A percentile compares a stretch with the other conserved stretches of the same genome.
phyloP scores from a whole-genome alignment of 2,797 vertebrate genomes.

The Dicrostonyx torquatus region DNA sequence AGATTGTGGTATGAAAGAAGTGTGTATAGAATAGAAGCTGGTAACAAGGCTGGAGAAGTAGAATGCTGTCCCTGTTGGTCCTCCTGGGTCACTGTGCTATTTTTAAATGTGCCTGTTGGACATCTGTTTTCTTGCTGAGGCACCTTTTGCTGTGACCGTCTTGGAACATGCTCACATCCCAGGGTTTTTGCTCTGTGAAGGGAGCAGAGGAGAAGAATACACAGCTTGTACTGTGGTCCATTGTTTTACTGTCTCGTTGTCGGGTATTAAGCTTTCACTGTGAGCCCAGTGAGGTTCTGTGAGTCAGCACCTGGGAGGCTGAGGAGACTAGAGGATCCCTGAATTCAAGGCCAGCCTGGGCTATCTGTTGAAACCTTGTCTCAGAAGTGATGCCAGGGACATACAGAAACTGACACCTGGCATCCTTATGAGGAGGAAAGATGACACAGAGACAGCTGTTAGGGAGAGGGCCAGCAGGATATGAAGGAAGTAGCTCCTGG shows the following conservation, averaged over 20 bases:
- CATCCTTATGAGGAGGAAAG: background rate
- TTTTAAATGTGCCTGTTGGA: constrained; percentile 52
- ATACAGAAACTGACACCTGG: background rate
- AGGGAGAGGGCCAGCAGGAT: background rate
- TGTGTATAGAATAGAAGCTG: background rate
- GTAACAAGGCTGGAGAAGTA: background rate
- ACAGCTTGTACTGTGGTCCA: background rate
- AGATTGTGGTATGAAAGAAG: background rate
- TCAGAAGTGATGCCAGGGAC: background rate
- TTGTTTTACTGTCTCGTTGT: background rate
- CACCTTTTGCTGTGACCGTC: background rate
- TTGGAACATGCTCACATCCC: background rate
- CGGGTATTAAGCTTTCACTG: background rate
- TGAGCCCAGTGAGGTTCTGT: too few species aligned
- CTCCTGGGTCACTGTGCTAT: constrained; percentile 36
- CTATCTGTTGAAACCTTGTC: background rate
- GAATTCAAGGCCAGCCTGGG: background rate
- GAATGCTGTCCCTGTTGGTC: background rate
- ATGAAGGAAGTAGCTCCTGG: background rate
- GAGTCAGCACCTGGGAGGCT: background rate
- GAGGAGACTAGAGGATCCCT: background rate
- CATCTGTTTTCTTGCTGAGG: constrained; percentile 48
- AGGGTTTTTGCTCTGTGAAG: background rate
- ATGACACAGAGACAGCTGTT: background rate
- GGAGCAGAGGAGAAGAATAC: background rate